Conservation (phyloP, 2,888 invertebrate genomes). For the Formica aserva region DNA sequence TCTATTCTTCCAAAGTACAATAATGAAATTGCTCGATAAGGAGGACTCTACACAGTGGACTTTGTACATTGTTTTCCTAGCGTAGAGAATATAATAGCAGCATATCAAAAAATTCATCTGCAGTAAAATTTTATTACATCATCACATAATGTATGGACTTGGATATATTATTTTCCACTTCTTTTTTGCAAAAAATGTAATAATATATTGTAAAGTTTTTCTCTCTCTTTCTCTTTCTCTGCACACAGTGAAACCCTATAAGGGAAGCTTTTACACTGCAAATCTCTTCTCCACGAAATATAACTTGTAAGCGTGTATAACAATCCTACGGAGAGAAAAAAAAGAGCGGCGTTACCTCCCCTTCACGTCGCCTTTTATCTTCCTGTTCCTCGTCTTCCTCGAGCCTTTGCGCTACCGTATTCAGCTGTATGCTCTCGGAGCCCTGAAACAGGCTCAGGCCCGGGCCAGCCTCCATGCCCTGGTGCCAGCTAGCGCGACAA, state of each 20-base stretch:
- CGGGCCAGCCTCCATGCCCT: constrained; percentile 86
- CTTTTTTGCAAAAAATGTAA: background rate
- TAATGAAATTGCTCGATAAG: background rate
- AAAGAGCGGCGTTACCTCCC: constrained; percentile 87
- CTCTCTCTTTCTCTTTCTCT: background rate
- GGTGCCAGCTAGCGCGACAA: background rate
- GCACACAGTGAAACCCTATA: background rate
- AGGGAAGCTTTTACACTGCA: background rate
- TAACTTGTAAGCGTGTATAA: background rate
- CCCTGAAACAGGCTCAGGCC: constrained; percentile 91
- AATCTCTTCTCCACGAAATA: no score
- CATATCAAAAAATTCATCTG: background rate
- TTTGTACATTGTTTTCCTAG: background rate
- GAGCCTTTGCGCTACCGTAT: constrained; percentile 88
- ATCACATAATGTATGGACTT: background rate
- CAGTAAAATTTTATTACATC: background rate
- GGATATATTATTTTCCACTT: background rate
- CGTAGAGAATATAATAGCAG: background rate
- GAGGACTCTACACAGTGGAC: background rate
- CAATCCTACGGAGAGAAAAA: background rate
- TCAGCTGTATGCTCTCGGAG: constrained; percentile 89
- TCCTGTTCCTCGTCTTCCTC: constrained; percentile 91
- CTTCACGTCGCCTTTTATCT: constrained; percentile 89
- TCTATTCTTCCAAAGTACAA: background rate
- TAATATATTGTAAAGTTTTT: background rate